These are phyloP conservation scores for Myoxocephalus aenaeus DNA, from an alignment of 2,797 vertebrate genomes.

Conservation along the genomic window DNA sequence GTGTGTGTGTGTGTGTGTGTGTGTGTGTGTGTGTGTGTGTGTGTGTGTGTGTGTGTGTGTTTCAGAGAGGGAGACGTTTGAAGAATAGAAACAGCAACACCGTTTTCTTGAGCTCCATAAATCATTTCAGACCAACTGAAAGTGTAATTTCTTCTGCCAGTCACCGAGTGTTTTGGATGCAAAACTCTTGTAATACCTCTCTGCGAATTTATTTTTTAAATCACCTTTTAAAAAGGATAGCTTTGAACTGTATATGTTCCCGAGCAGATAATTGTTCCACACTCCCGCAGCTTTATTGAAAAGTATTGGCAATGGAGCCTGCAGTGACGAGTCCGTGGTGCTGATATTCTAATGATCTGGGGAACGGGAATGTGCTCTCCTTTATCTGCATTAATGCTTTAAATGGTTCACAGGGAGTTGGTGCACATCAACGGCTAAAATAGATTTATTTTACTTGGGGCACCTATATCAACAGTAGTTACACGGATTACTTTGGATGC, in stretches of 20 bases:
- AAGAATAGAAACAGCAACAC: slow-evolving; percentile 51
- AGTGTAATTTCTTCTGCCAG: slow-evolving; percentile 30
- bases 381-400: slow-evolving; percentile 75
- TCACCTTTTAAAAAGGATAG: slow-evolving; percentile 30
- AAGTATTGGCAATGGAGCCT: slow-evolving; percentile 15
- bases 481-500: slow-evolving; percentile 76
- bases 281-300: slow-evolving; percentile 42
- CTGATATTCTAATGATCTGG: slow-evolving; percentile 59
- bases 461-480: slow-evolving; percentile 83
- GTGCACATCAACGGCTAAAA: slow-evolving; percentile 78
- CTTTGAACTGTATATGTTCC: slow-evolving; percentile 36
- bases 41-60: slow-evolving; percentile 29
- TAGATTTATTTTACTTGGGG: slow-evolving; percentile 84
- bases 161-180: not conserved
- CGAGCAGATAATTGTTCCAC: slow-evolving; percentile 38
- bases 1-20: slow-evolving; percentile 29
- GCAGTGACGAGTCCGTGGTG: slow-evolving; percentile 42
- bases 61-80: slow-evolving; percentile 38
- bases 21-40: slow-evolving; percentile 19
- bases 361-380: slow-evolving; percentile 57
- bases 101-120: slow-evolving; percentile 31
- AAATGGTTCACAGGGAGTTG: slow-evolving; percentile 80
- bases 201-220: slow-evolving; percentile 15
- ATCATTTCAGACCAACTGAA: slow-evolving; percentile 51
- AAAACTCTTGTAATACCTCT: slow-evolving; percentile 34